phyloP scores from a whole-genome alignment of 1,140 invertebrate genomes.

The Heliconius himera region DNA sequence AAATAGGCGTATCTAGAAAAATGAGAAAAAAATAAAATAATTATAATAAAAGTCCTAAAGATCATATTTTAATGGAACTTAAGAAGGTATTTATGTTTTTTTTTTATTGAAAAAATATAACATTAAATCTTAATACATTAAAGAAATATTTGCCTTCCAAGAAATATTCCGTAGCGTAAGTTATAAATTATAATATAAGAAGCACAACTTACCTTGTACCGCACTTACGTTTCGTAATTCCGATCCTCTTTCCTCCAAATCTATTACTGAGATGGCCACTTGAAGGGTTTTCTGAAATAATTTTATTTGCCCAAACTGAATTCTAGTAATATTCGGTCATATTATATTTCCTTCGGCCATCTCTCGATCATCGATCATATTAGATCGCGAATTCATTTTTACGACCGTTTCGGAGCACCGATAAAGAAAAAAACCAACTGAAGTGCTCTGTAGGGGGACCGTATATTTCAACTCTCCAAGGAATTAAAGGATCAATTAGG shows the following conservation, averaged over 20 bases:
- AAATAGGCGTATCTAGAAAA: no score
- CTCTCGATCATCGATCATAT: conserved; percentile 44
- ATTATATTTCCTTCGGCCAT: conserved; percentile 27
- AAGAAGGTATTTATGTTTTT: not conserved
- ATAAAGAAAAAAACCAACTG: conserved; percentile 43
- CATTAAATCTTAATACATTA: not conserved
- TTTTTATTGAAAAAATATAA: not conserved
- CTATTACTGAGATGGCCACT: conserved; percentile 19
- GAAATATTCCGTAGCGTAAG: not conserved
- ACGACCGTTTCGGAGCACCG: conserved; percentile 41
- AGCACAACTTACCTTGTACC: conserved; percentile 6
- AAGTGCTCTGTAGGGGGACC: conserved; percentile 31
- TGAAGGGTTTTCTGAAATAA: conserved; percentile 4
- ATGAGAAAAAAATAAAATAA: no score
- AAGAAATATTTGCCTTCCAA: not conserved
- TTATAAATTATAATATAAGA: conserved; percentile 6
- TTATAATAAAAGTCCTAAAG: no score
- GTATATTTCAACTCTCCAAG: conserved; percentile 10
- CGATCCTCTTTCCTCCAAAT: not conserved
- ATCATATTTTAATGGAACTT: not conserved
- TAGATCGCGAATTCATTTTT: conserved; percentile 44
- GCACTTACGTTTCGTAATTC: not conserved
- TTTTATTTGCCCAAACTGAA: conserved; percentile 2
- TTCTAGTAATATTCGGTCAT: conserved; percentile 5
- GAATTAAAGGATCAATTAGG: conserved; percentile 9